Base-by-base conservation (phyloP, 2,888 invertebrate species). In the Leptothorax acervorum region DNA sequence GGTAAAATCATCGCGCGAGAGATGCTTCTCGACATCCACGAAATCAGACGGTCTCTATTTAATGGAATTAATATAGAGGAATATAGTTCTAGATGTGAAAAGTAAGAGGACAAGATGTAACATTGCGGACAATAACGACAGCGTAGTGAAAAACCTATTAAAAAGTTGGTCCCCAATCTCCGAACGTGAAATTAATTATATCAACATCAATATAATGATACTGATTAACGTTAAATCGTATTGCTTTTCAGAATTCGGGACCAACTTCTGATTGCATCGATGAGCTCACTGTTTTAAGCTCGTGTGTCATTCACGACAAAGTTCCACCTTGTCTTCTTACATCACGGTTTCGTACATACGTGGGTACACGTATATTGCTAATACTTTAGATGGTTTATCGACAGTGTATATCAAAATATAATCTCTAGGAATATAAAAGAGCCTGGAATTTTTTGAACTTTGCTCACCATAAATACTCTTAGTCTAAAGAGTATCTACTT, bases 321-420 rank as follows among this genome's bases (percentile, higher is more conserved):
- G n/a, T 63, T 35, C 31, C 48, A 23, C 23, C 63, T 63, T 63
- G 28, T 15, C 60, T n/a, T 63, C 42, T 51, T 39, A 63, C 39
- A 28, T 35, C 75, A 45, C 28, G 9, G 12, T 55, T 78, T 42
- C 31, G 42, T 66, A 78, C 48, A 51, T 39, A 82, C 66, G 57
- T 65, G 45, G 23, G 9, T 15, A 70, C 45, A 70, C 42, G 53
- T 53, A 48, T 62, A 70, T 68, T 31, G 51, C 65, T 68, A 84
- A 83, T 83, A 71, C 71, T 85, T 89, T 55, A 73, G 4, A 68
- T 66, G 65, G 35, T 85, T 73, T 84, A 79, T 85, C 60, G 79
- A 48, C 51, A 12, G 66, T 66, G 66, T 66, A 42, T 90, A 87
- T 78, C 82, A 90, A 88, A 90, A 90, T 87, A 86, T 83, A 87